Evolutionary conservation across 2,888 invertebrate genomes (phyloP), one percentile per base, ranked within the genome.

Genomic region (Nowickia ferox): DNA sequence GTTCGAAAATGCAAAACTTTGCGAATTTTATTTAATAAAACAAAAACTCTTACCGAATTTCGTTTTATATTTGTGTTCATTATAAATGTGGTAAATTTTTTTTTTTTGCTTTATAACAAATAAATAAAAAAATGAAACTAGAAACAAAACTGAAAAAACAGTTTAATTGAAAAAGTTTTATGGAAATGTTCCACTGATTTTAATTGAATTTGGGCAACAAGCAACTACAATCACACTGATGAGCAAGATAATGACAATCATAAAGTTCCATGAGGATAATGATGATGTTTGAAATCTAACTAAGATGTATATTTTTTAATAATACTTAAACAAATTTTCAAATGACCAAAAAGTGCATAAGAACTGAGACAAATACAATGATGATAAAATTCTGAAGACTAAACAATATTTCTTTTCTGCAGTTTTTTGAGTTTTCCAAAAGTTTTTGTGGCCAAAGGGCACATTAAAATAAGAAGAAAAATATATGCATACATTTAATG

Each of bases 141-240:
- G 19, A 59, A 59, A 66, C 51, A 66, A 69, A 75, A 75, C 66
- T 66, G 46, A 22, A 84, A 77, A 75, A 53, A 40, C 42, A 84
- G 76, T 87, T 87, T 87, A 87, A 87, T 87, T 87, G 87, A 87
- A 87, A 87, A 87, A 87, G 87, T 87, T 87, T 87, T 69, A 42
- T 66, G 65, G 77, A 53, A 84, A 79, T 87, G 74, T 84, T 82
- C 82, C 83, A 86, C 86, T 86, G 83, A 87, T 75, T 87, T 87
- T 87, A 87, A 87, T 87, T 87, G 87, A 84, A 87, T 84, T 87
- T 79, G 68, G 38, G 3, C 46, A 81, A 75, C 59, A 57, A 75
- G 40, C 57, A 72, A 53, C 71, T 42, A 68, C 66, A 61, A 61
- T 61, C 75, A 59, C 38, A 75, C 48, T 46, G 53, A 75, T 42